Conservation (phyloP, 2,888 invertebrate species). For the Imbricaverruca yamaguchii region DNA sequence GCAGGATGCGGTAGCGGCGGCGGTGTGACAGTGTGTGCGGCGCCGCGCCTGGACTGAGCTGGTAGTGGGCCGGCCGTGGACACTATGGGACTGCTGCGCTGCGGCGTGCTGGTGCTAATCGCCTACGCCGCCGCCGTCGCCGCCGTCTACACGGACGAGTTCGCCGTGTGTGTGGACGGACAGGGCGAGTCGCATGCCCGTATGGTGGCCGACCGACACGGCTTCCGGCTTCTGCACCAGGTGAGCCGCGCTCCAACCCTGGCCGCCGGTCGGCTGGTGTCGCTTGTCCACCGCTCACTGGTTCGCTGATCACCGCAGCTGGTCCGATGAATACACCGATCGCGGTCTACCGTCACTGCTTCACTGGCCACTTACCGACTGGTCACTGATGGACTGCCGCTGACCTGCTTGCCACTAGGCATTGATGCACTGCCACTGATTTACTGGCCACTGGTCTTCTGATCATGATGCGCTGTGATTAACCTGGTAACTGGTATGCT, state of each 20-base stretch:
- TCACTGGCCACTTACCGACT: too few species aligned
- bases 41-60: neutral
- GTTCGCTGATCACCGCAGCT: too few species aligned
- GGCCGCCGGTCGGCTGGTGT: too few species aligned
- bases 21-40: neutral
- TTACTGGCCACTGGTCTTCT: too few species aligned
- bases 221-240: conserved; percentile 1
- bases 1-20: neutral
- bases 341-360: too few species aligned
- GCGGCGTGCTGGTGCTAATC: neutral
- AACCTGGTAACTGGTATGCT: too few species aligned
- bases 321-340: too few species aligned
- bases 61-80: neutral
- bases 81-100: neutral
- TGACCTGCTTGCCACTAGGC: too few species aligned
- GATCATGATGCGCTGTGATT: too few species aligned
- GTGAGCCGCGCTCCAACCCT: neutral
- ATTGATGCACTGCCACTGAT: too few species aligned
- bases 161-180: neutral
- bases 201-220: neutral
- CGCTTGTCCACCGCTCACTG: too few species aligned
- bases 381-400: too few species aligned
- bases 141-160: conserved; percentile 1
- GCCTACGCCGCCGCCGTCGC: neutral
- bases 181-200: neutral